Evolutionary conservation across 1,140 invertebrate species (phyloP).

Genomic region (Pogonognathellus flavescens): DNA sequence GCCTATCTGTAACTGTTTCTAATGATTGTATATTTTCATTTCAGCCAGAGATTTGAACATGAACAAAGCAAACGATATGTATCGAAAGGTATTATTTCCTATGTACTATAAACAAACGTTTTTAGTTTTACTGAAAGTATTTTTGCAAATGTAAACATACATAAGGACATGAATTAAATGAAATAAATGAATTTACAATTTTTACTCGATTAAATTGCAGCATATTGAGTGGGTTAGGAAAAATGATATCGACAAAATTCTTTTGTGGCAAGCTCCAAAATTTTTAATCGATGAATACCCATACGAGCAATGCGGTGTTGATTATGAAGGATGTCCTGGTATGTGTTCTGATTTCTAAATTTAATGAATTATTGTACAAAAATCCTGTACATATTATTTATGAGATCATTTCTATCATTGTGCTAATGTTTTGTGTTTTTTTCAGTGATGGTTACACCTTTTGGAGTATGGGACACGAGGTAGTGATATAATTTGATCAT

Average conservation of each 20-base stretch:
- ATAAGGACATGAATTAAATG: no score
- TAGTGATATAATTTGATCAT: no score
- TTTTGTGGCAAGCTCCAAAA: conserved; percentile 80
- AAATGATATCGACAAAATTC: conserved; percentile 81
- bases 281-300: conserved; percentile 81
- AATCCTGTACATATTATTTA: neutral
- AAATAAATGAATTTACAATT: neutral
- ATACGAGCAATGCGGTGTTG: conserved; percentile 81
- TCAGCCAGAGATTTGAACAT: conserved; percentile 57
- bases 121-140: no score
- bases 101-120: no score
- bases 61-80: conserved; percentile 57
- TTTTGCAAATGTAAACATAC: no score
- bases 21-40: conserved; percentile 2
- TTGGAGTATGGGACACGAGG: conserved; percentile 62
- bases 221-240: conserved; percentile 83
- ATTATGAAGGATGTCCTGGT: conserved; percentile 85
- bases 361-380: neutral
- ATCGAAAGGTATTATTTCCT: conserved; percentile 39
- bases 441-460: conserved; percentile 56
- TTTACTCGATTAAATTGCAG: conserved; percentile 72
- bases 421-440: neutral
- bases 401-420: no score
- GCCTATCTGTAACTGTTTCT: neutral
- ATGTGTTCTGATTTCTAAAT: neutral